Evolutionary conservation across 2,797 vertebrate genomes (phyloP), one percentile per base, ranked within the genome.

Genomic region (Vireo griseus): DNA sequence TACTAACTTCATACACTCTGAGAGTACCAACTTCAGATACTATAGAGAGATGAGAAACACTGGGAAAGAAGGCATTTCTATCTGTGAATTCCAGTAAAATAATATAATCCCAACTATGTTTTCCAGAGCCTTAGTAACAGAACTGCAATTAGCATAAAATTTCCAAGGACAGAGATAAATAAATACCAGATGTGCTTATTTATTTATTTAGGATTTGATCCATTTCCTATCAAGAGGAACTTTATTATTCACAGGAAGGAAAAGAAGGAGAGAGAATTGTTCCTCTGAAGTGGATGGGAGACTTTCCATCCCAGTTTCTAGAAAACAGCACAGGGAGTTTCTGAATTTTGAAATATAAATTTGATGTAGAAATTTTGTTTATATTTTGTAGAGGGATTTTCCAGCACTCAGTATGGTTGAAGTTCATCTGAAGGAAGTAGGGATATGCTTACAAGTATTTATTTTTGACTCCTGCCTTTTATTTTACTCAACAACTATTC

Each of bases 151-250:
- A 95, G 62, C 81, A 77, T 75, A 77, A 87, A 40, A 88, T 89
- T 95, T 92, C 75, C 40, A 81, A 65, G 62, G 76, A 76, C 76
- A 48, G 33, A 20, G 75, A 77, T 90, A 91, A 92, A 80, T 88
- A 91, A 94, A 95, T 91, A 89, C 74, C 72, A 92, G 86, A 82
- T 86, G 81, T 0, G 4, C 59, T 92, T 90, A 65, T 68, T 92
- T 94, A 71, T 90, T 94, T 91, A 76, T 85, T 92, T 96, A 87
- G 59, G 42, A 58, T 91, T 90, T 89, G 71, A 83, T 93, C 71
- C 20, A 28, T 74, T 96, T 92, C 81, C 84, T 87, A 29, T 44
- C 57, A 72, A 87, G 42, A 16, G 63, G 50, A 93, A 85, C 57
- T 90, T 87, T 42, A 59, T 87, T 77, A 72, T 67, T 85, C 37